Percentiles rank a stretch among this genome's conserved stretches.
Conservation (phyloP, 2,797 vertebrate genomes). For the Darevskia mixta region DNA sequence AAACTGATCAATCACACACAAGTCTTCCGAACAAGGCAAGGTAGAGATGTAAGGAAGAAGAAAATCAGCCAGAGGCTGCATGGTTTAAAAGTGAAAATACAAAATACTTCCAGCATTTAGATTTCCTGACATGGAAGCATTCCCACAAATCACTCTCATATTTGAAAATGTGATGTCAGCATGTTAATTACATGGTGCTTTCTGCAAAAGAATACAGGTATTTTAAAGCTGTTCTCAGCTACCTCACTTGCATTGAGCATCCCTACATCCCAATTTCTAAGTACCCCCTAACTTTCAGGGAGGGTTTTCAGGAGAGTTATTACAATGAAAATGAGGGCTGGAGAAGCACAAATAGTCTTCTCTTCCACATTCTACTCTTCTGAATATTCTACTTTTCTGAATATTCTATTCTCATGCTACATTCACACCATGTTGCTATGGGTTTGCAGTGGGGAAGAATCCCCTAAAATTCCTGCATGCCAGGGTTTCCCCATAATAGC, state of each 20-base stretch:
- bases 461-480: too few relatives aligned
- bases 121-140: conserved; percentile 19
- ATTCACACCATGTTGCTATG: too few relatives aligned
- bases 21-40: conserved; percentile 14
- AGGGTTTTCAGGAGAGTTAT: not conserved
- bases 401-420: too few relatives aligned
- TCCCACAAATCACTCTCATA: conserved; percentile 2
- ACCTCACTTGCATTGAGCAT: not conserved
- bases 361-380: too few relatives aligned
- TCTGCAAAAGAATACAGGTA: not conserved
- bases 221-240: not conserved
- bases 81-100: conserved; percentile 23
- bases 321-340: not conserved
- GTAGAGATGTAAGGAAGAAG: conserved; percentile 8
- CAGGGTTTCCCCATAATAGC: too few relatives aligned
- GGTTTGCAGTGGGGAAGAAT: too few relatives aligned
- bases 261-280: not conserved
- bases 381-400: too few relatives aligned
- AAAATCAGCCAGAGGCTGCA: conserved; percentile 1
- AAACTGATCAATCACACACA: conserved; percentile 31
- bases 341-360: not conserved
- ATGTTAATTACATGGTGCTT: not conserved
- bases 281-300: not conserved
- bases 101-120: conserved; percentile 13
- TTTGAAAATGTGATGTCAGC: conserved; percentile 6